Percentiles rank a stretch among this genome's conserved stretches.
Evolutionary conservation across 2,797 vertebrate species (phyloP).

Genomic region (Silurus aristotelis): DNA sequence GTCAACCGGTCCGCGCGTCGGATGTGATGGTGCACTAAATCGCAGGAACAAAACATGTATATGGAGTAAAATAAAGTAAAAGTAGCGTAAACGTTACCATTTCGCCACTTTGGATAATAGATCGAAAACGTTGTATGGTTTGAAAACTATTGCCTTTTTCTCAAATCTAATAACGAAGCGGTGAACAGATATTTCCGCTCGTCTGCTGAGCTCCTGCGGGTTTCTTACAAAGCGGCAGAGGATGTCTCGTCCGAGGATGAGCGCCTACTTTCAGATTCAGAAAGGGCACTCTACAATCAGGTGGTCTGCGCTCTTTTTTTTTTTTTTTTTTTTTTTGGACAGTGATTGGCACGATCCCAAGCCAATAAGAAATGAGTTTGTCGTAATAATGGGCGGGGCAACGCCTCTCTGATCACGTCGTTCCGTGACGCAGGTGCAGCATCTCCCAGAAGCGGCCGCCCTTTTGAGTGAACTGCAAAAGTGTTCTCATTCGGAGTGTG

Average conservation of each 20-base stretch:
- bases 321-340: not conserved
- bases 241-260: not conserved
- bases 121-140: not conserved
- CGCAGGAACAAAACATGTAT: not conserved
- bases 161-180: not conserved
- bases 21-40: not conserved
- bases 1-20: not conserved
- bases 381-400: not conserved
- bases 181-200: not conserved
- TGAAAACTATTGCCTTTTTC: not conserved
- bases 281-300: not conserved
- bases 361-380: not conserved
- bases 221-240: not conserved
- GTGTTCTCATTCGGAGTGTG: not conserved
- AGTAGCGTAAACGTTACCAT: not conserved
- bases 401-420: not conserved
- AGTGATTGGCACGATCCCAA: not conserved
- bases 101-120: not conserved
- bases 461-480: slow-evolving; percentile 5
- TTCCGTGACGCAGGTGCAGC: slow-evolving; percentile 22
- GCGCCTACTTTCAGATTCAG: slow-evolving; percentile 24
- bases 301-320: not conserved
- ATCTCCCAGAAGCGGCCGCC: slow-evolving; percentile 1
- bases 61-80: not conserved
- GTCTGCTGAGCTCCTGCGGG: not conserved